Conservation (phyloP, 2,888 invertebrate species). For the Esperia sulphurella region DNA sequence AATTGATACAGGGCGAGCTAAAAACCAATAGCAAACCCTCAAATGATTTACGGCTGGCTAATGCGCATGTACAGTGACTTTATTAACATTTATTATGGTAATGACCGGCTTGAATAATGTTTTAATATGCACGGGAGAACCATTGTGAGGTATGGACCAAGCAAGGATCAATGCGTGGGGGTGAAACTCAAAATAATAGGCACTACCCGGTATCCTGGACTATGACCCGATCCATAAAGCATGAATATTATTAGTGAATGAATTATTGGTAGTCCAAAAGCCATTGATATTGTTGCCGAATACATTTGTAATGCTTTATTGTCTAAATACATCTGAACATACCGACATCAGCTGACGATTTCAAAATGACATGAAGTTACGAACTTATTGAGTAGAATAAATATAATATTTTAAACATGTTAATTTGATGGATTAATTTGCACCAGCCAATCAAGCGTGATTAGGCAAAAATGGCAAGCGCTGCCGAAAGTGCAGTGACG, state of each 20-base stretch:
- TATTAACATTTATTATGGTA: slow-evolving; percentile 76
- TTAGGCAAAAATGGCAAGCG: too few relatives aligned
- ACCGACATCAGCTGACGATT: too few relatives aligned
- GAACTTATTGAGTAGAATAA: too few relatives aligned
- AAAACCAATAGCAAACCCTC: slow-evolving; percentile 66
- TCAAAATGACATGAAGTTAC: too few relatives aligned
- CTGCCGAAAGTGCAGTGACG: too few relatives aligned
- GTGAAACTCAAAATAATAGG: background rate
- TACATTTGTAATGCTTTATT: too few relatives aligned
- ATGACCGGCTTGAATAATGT: slow-evolving; percentile 60
- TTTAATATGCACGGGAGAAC: slow-evolving; percentile 50
- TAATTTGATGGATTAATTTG: too few relatives aligned
- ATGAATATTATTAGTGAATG: background rate
- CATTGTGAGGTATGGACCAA: slow-evolving; percentile 22
- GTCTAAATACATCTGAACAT: too few relatives aligned
- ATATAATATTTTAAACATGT: too few relatives aligned
- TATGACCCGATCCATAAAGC: background rate
- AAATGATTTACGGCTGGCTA: slow-evolving; percentile 64
- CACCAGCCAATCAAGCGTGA: too few relatives aligned
- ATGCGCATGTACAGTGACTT: slow-evolving; percentile 67
- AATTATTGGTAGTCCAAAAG: background rate
- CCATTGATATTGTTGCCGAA: background rate
- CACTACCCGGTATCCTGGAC: background rate
- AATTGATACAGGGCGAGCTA: slow-evolving; percentile 65
- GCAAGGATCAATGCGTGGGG: slow-evolving; percentile 5